phyloP scores from a whole-genome alignment of 2,113 vertebrate species.

The Spea multiplicata region DNA sequence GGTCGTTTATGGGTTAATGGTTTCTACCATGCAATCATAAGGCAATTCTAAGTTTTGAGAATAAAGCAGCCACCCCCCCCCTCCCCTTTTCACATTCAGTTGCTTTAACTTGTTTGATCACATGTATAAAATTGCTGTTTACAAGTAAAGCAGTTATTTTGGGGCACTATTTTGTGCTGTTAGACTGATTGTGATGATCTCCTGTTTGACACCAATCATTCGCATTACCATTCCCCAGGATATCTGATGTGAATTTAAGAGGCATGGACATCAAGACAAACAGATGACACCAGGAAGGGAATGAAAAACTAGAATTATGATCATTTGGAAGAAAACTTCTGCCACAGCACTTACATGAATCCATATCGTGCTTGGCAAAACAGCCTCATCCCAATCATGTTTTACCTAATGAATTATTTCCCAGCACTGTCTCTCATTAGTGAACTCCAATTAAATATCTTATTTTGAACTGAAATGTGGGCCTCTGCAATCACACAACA shows the following conservation, averaged over 20 bases:
- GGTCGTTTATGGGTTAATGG: no score
- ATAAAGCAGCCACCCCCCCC: no score
- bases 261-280: constrained; percentile 30
- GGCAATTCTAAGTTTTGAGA: no score
- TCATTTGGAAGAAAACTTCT: no score
- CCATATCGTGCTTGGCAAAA: no score
- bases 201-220: constrained; percentile 30
- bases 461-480: background rate
- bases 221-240: constrained; percentile 3
- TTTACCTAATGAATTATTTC: background rate
- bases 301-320: background rate
- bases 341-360: no score
- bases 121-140: constrained; percentile 17
- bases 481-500: constrained; percentile 19
- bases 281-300: constrained; percentile 11
- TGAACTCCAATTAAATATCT: constrained; percentile 16
- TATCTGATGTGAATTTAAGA: constrained; percentile 13
- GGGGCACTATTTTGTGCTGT: constrained; percentile 16
- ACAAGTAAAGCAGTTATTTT: constrained; percentile 30
- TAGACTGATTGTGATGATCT: constrained; percentile 12
- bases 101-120: background rate
- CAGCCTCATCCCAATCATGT: no score
- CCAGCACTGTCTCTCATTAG: background rate
- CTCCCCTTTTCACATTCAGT: background rate
- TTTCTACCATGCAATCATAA: no score